A percentile compares a stretch with the other conserved stretches of the same genome.
Conservation (phyloP, 2,888 invertebrate genomes). For the Xanthorhoe designata region DNA sequence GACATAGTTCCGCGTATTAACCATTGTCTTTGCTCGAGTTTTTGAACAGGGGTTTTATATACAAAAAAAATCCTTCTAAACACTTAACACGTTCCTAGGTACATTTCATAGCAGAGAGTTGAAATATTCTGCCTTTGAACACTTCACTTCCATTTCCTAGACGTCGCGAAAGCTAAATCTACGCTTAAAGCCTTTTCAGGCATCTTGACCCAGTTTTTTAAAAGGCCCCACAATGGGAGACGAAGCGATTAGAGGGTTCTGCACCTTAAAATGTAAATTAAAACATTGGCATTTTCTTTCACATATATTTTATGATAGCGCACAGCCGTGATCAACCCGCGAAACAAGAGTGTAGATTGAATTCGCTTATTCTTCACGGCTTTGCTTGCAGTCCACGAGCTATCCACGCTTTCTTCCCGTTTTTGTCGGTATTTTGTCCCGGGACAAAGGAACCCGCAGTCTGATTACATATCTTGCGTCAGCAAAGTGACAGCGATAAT, state of each 20-base stretch:
- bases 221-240: slow-evolving; percentile 45
- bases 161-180: slow-evolving; percentile 72
- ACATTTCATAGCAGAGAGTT: slow-evolving; percentile 45
- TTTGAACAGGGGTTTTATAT: no score
- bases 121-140: slow-evolving; percentile 64
- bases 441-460: no score
- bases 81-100: neutral
- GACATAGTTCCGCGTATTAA: no score
- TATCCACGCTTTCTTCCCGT: no score
- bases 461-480: no score
- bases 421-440: no score
- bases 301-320: neutral
- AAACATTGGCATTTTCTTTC: neutral
- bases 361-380: no score
- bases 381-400: no score
- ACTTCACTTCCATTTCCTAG: slow-evolving; percentile 73
- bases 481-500: no score
- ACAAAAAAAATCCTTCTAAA: neutral
- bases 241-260: slow-evolving; percentile 20
- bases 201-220: slow-evolving; percentile 75
- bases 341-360: no score
- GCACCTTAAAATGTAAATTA: neutral
- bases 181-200: slow-evolving; percentile 77
- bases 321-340: no score
- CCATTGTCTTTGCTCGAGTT: no score